Conservation (phyloP, 1,140 invertebrate genomes). For the Pseudomyrmex gracilis region DNA sequence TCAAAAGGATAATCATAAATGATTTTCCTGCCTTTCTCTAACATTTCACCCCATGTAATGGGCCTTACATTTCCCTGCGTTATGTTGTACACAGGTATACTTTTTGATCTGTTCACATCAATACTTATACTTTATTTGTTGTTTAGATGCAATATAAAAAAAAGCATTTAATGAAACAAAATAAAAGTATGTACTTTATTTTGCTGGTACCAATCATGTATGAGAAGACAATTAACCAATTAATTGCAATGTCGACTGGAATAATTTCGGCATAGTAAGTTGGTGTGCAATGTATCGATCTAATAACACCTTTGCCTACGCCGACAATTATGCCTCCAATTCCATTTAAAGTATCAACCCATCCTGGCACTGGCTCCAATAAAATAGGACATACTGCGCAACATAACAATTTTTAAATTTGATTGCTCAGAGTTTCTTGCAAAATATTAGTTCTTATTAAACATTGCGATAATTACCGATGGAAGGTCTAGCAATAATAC, state of each 20-base stretch:
- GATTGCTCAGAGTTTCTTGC: not conserved
- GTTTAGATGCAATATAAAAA: no score
- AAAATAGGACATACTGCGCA: conserved; percentile 87
- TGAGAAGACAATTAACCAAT: conserved; percentile 90
- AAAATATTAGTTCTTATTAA: conserved; percentile 36
- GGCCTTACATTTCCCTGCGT: conserved; percentile 89
- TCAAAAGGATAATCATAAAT: conserved; percentile 92
- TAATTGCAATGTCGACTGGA: conserved; percentile 95
- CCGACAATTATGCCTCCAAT: conserved; percentile 91
- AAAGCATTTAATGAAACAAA: not conserved
- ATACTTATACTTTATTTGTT: no score
- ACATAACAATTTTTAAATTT: not conserved
- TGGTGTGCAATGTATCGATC: conserved; percentile 92
- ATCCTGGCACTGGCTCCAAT: conserved; percentile 90
- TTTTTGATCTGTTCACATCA: conserved; percentile 84
- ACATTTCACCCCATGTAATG: conserved; percentile 93
- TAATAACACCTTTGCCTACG: conserved; percentile 95
- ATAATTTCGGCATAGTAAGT: conserved; percentile 93
- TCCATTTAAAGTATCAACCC: conserved; percentile 98
- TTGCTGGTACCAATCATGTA: conserved; percentile 85
- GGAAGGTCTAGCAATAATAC: conserved; percentile 89
- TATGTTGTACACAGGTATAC: conserved; percentile 91
- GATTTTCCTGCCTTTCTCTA: conserved; percentile 89
- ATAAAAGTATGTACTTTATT: conserved; percentile 78
- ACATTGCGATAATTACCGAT: conserved; percentile 86